Percentiles rank a stretch among this genome's conserved stretches.
phyloP scores from a whole-genome alignment of 1,140 invertebrate species.

The Steinernema feltiae region DNA sequence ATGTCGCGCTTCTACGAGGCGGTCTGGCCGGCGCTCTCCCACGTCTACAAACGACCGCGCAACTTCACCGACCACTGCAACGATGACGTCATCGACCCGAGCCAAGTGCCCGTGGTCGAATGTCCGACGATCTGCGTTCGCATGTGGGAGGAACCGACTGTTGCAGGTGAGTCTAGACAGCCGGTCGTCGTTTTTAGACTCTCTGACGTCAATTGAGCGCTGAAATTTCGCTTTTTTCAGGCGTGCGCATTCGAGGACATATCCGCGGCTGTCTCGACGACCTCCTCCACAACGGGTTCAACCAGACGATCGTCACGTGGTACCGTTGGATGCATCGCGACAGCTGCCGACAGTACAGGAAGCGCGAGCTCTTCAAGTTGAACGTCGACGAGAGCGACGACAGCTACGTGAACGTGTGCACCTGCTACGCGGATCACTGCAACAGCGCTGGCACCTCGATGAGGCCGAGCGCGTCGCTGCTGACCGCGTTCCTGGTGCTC shows the following conservation, averaged over 20 bases:
- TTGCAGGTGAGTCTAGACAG: conserved; percentile 23
- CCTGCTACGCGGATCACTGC: conserved; percentile 27
- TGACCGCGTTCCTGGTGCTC: not conserved
- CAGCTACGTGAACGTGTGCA: conserved; percentile 22
- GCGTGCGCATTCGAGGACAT: conserved; percentile 32
- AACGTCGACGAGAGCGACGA: conserved; percentile 22
- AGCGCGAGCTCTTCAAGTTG: conserved; percentile 26
- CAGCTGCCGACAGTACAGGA: conserved; percentile 9
- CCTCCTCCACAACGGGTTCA: conserved; percentile 37
- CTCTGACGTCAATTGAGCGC: not conserved
- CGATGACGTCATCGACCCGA: conserved; percentile 15
- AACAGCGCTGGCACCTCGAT: not conserved
- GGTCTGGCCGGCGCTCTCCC: conserved; percentile 28
- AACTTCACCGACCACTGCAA: conserved; percentile 39
- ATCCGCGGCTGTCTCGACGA: conserved; percentile 39
- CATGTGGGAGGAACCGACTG: conserved; percentile 30
- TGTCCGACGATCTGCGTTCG: conserved; percentile 36
- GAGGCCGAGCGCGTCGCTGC: not conserved
- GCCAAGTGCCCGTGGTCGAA: conserved; percentile 28
- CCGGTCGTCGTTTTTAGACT: not conserved
- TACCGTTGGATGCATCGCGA: conserved; percentile 43
- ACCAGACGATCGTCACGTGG: conserved; percentile 36
- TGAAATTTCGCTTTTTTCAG: conserved; percentile 17
- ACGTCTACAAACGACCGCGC: conserved; percentile 29
- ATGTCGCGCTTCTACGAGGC: conserved; percentile 39